Conservation (phyloP, 2,113 vertebrate species). For the Grantiella picta region DNA sequence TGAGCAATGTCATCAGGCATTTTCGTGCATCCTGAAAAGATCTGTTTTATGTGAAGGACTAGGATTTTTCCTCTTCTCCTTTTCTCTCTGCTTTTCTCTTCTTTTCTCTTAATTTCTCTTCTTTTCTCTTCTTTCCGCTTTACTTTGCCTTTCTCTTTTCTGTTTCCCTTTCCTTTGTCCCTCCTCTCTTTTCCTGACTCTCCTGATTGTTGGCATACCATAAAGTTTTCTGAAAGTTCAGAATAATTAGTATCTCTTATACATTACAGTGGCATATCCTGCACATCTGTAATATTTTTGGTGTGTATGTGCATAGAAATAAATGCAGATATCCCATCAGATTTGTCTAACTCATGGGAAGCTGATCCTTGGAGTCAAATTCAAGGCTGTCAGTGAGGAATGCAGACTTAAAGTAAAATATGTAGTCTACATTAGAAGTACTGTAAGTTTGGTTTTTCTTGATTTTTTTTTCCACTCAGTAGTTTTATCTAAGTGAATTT, state of each 20-base stretch:
- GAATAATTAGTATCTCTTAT: background rate
- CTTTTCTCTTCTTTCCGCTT: background rate
- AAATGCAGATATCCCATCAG: background rate
- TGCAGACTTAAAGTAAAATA: background rate
- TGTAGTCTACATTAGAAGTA: background rate
- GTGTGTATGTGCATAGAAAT: background rate
- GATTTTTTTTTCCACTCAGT: background rate
- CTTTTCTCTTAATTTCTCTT: too few species aligned
- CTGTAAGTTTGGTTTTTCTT: background rate
- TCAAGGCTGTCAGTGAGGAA: background rate
- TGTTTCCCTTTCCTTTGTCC: accelerated
- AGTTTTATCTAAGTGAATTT: background rate
- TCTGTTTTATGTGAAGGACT: background rate
- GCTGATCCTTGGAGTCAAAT: background rate
- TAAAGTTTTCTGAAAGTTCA: background rate
- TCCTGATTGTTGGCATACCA: background rate
- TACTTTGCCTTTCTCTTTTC: background rate
- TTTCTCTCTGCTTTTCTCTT: too few species aligned
- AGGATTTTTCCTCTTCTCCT: background rate
- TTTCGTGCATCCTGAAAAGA: background rate
- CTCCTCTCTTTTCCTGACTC: background rate
- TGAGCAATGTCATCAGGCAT: background rate
- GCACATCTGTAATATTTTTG: background rate
- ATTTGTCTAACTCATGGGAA: background rate
- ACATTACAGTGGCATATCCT: background rate